Conservation (phyloP, 2,797 vertebrate genomes). For the Luscinia luscinia region DNA sequence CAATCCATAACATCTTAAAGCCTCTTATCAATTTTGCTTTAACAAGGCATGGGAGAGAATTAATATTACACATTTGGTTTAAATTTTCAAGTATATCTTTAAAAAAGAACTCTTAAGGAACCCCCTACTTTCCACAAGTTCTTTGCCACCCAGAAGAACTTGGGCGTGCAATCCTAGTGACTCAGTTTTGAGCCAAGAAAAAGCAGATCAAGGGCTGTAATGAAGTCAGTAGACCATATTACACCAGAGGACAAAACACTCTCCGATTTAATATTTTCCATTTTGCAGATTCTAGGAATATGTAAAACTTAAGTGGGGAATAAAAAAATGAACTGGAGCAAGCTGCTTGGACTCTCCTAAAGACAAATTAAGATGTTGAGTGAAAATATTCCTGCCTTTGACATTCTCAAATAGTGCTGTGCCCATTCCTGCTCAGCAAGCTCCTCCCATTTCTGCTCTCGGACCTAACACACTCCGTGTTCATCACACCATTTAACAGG, state of each 20-base stretch:
- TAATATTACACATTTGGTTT: no score
- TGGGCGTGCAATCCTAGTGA: neutral
- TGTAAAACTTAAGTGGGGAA: neutral
- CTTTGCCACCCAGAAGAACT: slow-evolving; percentile 24
- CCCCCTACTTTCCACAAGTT: neutral
- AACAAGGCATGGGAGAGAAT: neutral
- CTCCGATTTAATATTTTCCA: slow-evolving; percentile 36
- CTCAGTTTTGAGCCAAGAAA: slow-evolving; percentile 10
- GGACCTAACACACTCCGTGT: rapidly evolving
- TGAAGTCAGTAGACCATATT: neutral
- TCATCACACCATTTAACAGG: rapidly evolving
- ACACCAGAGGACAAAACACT: neutral
- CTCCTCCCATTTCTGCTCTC: neutral
- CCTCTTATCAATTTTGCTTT: neutral
- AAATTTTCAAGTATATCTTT: neutral
- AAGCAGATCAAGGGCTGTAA: neutral
- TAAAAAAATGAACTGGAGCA: neutral
- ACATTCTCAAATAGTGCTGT: neutral
- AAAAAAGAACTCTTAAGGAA: neutral
- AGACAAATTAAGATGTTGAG: neutral
- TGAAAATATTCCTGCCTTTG: neutral
- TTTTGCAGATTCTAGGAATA: slow-evolving; percentile 27
- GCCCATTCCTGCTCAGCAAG: neutral
- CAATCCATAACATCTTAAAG: neutral
- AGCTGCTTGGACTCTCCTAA: neutral